Evolutionary conservation across 2,797 vertebrate species (phyloP), one percentile per base, ranked within the genome.

Genomic region (Sardinella longiceps): DNA sequence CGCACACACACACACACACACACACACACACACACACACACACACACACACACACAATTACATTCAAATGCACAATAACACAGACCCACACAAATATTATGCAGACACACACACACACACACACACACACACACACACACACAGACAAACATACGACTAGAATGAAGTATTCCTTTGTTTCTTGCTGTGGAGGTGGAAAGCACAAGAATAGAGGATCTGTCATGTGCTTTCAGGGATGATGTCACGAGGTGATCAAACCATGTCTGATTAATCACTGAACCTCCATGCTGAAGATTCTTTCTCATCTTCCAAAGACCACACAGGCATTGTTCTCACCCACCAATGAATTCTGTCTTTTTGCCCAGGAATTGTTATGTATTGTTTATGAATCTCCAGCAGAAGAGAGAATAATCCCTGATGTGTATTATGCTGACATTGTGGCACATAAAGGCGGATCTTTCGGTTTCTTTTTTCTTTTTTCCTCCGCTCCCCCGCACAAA

Each of bases 151-250:
- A 30, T 6, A 37, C 63, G n/a, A 10, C 37, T 63, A 83, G 87
- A 88, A 12, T 39, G 51, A 2, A 83, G 90, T 84, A 89, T 84
- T 87, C 87, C 84, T 85, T 89, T 45, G 60, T 88, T 90, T 87
- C 92, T 91, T 91, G 91, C 48, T 37, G 30, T 20, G 90, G 89
- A 84, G 89, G 89, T 89, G 89, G 81, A 83, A 82, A 3, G 82
- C 86, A 83, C 87, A 86, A 83, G 91, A 90, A 94, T 90, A 94
- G 94, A 93, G 90, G 86, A 88, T 91, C 88, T 90, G 90, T 92
- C 90, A 91, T 90, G 86, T 37, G 88, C 89, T 92, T 91, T 93
- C 88, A 93, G 28, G 84, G 86, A 77, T 28, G 28, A 85, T 84
- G 81, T 81, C 81, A 86, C 81, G 48, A 83, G 84, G 88, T 85